Base-by-base conservation (phyloP, 2,888 invertebrate species). In the Hyles lineata region DNA sequence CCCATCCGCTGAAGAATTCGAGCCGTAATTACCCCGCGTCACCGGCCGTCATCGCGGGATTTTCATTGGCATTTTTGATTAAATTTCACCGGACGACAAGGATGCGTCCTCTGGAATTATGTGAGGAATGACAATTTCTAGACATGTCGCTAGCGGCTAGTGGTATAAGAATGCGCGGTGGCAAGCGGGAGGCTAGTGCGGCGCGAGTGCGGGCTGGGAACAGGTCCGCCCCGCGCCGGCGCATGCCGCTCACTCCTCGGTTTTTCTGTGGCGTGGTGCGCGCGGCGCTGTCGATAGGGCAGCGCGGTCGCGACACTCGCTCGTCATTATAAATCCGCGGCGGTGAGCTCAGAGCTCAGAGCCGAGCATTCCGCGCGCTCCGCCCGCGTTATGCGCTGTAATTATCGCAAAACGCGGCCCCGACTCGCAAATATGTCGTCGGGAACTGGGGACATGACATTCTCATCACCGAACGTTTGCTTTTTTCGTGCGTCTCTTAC, bases 381-480 rank as follows among this genome's bases (percentile, higher is more conserved):
- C 91, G 81, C 82, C 82, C 89, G 92, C 93, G 93, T 93, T 94
- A 93, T 92, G 92, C 88, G 86, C 92, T 89, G 92, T 92, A 94
- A 94, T 94, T 94, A 93, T 93, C 91, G 89, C 92, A 93, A 93
- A 94, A 92, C 92, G 92, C 89, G 86, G 88, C 88, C 89, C 87
- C 90, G 89, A 90, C 92, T 92, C 92, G 91, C 92, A 94, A 92
- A 93, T 94, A 94, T 94, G 93, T 93, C 94, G 93, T 93, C 87
- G 93, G 89, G 90, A 92, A 92, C 93, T 90, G 89, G 82, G 87
- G 92, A 94, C 94, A 94, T 94, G 94, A 94, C 94, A 93, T 94
- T 94, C 94, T 94, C 94, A 94, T 94, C 94, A 94, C 94, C 92
- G 87, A 93, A 90, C 88, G 90, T 82, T 89, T 78, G 75, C 82